phyloP scores from a whole-genome alignment of 2,113 vertebrate species.

The Pelmatolapia mariae region DNA sequence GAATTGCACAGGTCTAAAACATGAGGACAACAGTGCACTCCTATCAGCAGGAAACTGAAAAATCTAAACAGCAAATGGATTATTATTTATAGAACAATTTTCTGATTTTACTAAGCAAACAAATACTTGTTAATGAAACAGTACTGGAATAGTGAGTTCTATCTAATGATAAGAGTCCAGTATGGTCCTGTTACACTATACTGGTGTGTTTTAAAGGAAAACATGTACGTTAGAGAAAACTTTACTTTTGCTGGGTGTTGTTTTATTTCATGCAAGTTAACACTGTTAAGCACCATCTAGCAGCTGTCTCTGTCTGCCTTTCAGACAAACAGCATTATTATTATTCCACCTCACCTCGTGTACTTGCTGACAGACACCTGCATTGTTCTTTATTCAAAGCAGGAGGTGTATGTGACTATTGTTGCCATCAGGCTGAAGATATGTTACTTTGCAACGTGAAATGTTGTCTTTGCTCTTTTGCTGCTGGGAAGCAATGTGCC shows the following conservation, averaged over 20 bases:
- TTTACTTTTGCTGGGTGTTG: neutral
- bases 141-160: neutral
- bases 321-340: constrained; percentile 11
- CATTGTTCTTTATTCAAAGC: constrained; percentile 12
- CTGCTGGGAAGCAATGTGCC: constrained; percentile 1
- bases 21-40: neutral
- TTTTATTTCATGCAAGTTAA: neutral
- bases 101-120: neutral
- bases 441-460: neutral
- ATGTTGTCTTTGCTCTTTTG: neutral
- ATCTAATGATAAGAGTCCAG: neutral
- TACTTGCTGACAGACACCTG: constrained; percentile 19
- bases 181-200: neutral
- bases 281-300: neutral
- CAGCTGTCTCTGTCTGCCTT: constrained; percentile 39
- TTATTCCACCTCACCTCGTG: neutral
- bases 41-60: neutral
- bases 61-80: neutral
- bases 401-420: neutral
- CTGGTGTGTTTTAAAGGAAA: neutral
- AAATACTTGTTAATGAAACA: neutral
- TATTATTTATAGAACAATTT: neutral
- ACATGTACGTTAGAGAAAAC: neutral
- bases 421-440: neutral
- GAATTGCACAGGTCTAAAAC: neutral